These are phyloP conservation scores for Delichon dasypus DNA, from an alignment of 2,797 vertebrate genomes.

Conservation along the genomic window DNA sequence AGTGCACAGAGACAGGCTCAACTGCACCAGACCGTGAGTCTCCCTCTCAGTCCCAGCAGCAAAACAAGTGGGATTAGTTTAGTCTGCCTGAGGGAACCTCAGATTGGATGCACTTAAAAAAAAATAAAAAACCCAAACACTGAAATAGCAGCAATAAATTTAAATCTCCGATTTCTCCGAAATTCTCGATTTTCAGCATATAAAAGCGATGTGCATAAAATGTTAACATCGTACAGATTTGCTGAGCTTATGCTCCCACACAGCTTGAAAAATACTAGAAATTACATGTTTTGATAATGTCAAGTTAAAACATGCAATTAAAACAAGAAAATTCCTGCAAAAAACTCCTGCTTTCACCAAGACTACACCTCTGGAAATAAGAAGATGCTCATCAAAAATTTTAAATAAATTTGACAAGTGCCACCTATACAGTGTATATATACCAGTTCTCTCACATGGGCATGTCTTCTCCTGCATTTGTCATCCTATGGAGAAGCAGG, in stretches of 20 bases:
- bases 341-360: background rate
- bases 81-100: background rate
- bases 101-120: background rate
- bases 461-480: background rate
- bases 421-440: too few relatives aligned
- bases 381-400: background rate
- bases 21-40: background rate
- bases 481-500: background rate
- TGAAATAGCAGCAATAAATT: background rate
- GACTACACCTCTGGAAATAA: background rate
- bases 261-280: background rate
- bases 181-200: background rate
- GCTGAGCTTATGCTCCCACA: background rate
- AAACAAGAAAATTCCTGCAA: background rate
- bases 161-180: background rate
- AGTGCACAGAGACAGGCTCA: background rate
- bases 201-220: background rate
- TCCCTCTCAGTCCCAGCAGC: background rate
- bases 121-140: background rate
- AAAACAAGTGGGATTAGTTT: background rate
- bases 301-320: background rate
- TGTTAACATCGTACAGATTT: background rate
- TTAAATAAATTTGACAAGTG: background rate
- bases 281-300: background rate
- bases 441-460: background rate